Evolutionary conservation across 2,113 vertebrate genomes (phyloP).

Genomic region (Carassius carassius): DNA sequence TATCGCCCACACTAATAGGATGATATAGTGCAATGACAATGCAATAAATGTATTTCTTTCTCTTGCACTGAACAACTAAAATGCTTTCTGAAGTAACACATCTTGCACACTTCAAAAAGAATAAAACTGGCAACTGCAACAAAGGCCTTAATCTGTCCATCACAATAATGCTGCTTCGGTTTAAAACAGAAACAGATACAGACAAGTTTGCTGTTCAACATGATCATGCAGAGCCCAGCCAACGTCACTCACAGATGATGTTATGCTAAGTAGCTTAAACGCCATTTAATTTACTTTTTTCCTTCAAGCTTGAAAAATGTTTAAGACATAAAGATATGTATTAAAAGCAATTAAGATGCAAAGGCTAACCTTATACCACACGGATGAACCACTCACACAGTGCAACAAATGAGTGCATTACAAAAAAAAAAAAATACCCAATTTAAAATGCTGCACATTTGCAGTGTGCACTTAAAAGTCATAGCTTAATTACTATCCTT

Average conservation of each 20-base stretch:
- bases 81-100: background rate
- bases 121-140: background rate
- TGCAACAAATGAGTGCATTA: background rate
- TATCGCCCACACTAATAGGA: background rate
- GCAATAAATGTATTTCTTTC: background rate
- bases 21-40: too few species aligned
- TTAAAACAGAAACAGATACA: background rate
- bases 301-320: background rate
- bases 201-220: background rate
- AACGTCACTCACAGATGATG: background rate
- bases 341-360: background rate
- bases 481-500: slow-evolving; percentile 37
- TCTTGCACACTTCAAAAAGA: background rate
- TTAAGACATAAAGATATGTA: background rate
- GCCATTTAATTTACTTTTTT: background rate
- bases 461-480: background rate
- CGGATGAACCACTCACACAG: background rate
- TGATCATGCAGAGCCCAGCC: background rate
- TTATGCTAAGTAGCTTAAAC: background rate
- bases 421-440: too few species aligned
- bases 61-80: background rate
- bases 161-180: background rate
- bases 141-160: slow-evolving; percentile 11
- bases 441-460: background rate
- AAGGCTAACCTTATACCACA: background rate